These are phyloP conservation scores for Brachynemurus nebulosus DNA, from an alignment of 2,888 invertebrate genomes.

Conservation along the genomic window DNA sequence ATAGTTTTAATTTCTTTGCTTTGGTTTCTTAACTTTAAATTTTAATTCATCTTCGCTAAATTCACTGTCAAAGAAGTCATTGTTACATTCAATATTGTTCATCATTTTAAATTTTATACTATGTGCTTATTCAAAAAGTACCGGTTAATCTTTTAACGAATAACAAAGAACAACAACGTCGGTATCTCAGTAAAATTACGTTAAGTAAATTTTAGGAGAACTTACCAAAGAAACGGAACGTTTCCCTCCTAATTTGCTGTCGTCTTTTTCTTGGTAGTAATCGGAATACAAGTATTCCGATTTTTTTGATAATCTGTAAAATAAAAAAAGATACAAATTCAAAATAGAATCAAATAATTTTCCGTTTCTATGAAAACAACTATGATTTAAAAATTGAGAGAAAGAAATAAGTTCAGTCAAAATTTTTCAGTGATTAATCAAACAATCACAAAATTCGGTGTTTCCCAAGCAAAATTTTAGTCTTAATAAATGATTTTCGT, in stretches of 20 bases:
- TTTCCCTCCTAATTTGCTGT: constrained; percentile 17
- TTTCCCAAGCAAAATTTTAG: no score
- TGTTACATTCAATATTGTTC: no score
- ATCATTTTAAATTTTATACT: no score
- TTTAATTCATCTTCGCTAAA: no score
- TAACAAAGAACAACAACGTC: no score
- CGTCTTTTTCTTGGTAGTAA: constrained; percentile 7
- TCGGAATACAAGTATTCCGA: constrained; percentile 5
- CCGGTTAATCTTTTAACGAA: no score
- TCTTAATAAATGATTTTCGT: neutral
- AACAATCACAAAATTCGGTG: no score
- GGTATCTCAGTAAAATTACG: neutral
- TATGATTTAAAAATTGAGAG: neutral
- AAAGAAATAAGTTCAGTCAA: no score
- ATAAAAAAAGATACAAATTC: neutral
- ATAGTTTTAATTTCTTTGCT: neutral
- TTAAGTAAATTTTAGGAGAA: constrained; percentile 7
- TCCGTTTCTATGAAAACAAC: neutral
- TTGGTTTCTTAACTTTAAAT: neutral
- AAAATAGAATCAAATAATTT: neutral
- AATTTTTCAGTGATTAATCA: no score
- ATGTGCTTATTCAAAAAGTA: no score
- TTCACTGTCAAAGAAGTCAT: no score
- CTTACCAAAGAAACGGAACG: constrained; percentile 24
- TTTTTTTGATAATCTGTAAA: constrained; percentile 7